Evolutionary conservation across 2,113 vertebrate species (phyloP).

Genomic region (Vireo altiloquus): DNA sequence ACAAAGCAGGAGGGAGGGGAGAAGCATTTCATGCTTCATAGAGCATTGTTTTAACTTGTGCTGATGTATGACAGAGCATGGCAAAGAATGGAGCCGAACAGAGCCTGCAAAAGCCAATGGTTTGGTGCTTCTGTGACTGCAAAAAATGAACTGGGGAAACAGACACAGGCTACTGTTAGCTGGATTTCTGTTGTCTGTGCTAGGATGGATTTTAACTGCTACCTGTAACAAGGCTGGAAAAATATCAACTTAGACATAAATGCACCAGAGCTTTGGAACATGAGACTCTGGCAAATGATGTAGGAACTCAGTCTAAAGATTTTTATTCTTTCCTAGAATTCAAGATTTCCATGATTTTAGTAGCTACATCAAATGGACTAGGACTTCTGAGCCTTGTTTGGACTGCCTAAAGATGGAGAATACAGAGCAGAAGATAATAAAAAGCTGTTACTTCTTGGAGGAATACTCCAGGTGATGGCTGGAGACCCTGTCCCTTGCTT

Average conservation of each 20-base stretch:
- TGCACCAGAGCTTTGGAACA: slow-evolving; percentile 82
- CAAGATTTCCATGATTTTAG: slow-evolving; percentile 77
- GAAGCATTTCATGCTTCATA: background rate
- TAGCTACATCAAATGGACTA: slow-evolving; percentile 74
- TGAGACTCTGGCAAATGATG: slow-evolving; percentile 80
- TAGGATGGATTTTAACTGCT: slow-evolving; percentile 71
- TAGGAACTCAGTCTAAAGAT: slow-evolving; percentile 77
- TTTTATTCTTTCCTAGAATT: slow-evolving; percentile 82
- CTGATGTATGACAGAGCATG: background rate
- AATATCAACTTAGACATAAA: slow-evolving; percentile 82
- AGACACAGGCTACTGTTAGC: slow-evolving; percentile 34
- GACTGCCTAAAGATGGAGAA: slow-evolving; percentile 61
- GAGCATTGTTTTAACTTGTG: background rate
- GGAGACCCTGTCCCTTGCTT: slow-evolving; percentile 71
- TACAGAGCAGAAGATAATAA: background rate
- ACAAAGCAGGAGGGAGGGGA: background rate
- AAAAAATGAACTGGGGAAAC: slow-evolving; percentile 35
- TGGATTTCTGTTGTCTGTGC: slow-evolving; percentile 72
- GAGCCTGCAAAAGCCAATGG: background rate
- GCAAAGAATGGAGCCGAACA: background rate
- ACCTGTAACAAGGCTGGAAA: slow-evolving; percentile 78
- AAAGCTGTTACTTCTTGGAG: slow-evolving; percentile 62
- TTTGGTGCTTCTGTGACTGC: background rate
- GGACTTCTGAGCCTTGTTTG: slow-evolving; percentile 68
- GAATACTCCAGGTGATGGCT: slow-evolving; percentile 69